Evolutionary conservation across 2,888 invertebrate species (phyloP), one percentile per base, ranked within the genome.

Genomic region (Phyto melanocephala): DNA sequence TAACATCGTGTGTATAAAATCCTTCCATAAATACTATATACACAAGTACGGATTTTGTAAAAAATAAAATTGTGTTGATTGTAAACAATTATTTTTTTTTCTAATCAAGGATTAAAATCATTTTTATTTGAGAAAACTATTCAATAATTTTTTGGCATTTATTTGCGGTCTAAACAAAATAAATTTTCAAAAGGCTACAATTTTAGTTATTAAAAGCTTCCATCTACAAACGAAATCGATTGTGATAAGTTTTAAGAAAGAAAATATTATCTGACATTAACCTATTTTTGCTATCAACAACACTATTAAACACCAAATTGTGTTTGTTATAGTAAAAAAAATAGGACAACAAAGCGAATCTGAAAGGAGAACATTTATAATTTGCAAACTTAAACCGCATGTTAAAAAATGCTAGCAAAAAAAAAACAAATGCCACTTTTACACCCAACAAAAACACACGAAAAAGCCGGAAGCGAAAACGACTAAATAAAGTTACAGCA

Each of bases 381-480:
- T 68, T 79, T 63, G 45, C 28, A 58, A 70, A 65, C 28, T 60
- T 42, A 60, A 65, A 75, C 52, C 70, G 72, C 58, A 72, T 79
- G 79, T 60, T 79, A 42, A 52, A 17, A 10, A 72, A 67, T 58
- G 11, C 17, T 52, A 72, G 20, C 72, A 56, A 67, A 47, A n/a
- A n/a, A n/a, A 52, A 65, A 72, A 42, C 47, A 65, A 72, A 58
- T 42, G 35, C 52, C 40, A 58, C 50, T 75, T 68, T 78, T 37
- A 35, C 52, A 47, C 60, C 62, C 37, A 68, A 54, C 71, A 71
- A 37, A 65, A 76, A 52, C 28, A 68, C 37, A 60, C 42, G 60
- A 17, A 76, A 76, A 20, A 42, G 68, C 78, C 74, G 75, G 74
- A 74, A 81, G 81, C 42, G 74, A 68, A 62, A 58, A 56, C 40